These are phyloP conservation scores for Aphyosemion australe DNA, from an alignment of 2,113 vertebrate species.

Conservation along the genomic window DNA sequence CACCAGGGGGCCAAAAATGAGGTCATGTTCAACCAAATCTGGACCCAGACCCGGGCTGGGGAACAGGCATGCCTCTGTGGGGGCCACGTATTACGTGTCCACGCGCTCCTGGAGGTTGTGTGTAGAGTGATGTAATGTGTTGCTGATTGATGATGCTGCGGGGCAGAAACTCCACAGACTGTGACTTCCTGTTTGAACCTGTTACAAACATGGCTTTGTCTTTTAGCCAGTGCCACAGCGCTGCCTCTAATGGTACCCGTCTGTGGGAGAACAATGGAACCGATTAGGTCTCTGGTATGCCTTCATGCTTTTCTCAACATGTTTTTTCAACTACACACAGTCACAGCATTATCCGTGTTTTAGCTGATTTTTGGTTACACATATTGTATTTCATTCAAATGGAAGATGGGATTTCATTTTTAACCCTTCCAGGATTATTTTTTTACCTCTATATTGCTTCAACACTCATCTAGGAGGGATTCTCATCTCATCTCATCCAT, in stretches of 20 bases:
- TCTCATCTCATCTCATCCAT: too few relatives aligned
- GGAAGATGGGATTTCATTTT: neutral
- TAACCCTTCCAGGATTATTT: too few relatives aligned
- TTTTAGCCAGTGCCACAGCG: slow-evolving; percentile 7
- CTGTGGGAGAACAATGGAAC: slow-evolving; percentile 11
- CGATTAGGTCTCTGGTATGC: neutral
- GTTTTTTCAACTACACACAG: neutral
- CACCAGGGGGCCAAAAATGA: slow-evolving; percentile 64
- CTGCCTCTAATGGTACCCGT: slow-evolving; percentile 14
- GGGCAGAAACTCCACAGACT: slow-evolving; percentile 52
- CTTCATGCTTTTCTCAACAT: neutral
- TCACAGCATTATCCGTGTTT: neutral
- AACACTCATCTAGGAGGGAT: too few relatives aligned
- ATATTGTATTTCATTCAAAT: neutral
- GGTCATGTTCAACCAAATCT: slow-evolving; percentile 68
- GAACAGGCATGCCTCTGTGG: slow-evolving; percentile 57
- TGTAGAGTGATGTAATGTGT: slow-evolving; percentile 56
- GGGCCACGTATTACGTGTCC: slow-evolving; percentile 22
- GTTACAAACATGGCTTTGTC: slow-evolving; percentile 65
- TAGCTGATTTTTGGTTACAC: neutral
- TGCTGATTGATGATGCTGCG: slow-evolving; percentile 54
- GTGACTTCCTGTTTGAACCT: slow-evolving; percentile 61
- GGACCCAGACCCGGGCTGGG: slow-evolving; percentile 29
- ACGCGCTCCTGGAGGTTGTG: slow-evolving; percentile 23
- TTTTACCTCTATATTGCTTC: too few relatives aligned